Evolutionary conservation across 1,140 invertebrate species (phyloP), one percentile per base, ranked within the genome.

Genomic region (Macrotrachela quadricornifera): DNA sequence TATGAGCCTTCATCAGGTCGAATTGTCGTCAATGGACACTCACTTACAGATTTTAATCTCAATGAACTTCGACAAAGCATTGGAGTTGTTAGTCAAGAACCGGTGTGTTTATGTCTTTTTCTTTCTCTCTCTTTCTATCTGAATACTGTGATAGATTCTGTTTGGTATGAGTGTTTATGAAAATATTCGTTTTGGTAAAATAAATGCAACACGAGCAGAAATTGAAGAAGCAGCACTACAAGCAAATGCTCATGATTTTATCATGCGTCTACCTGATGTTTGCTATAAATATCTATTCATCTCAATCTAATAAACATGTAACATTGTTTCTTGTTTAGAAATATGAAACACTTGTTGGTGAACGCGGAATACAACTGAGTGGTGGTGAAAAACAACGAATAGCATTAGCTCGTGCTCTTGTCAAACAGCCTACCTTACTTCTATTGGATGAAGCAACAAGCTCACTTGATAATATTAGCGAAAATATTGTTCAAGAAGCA

Each of bases 371-470:
- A 8, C 21, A 30, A 30, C 40, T 14, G 10, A 42, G 12, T 47
- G 88, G 88, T 13, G 91, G 90, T n/a, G 91, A 97, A 70, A 97
- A 96, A 63, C 92, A 99, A 67, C 75, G 92, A 47, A 85, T 97
- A 11, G 88, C 91, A 1, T 97, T 99, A 59, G 92, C 91, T 3
- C 72, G 92, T 57, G 85, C 92, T 6, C 90, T 97, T 57, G 72
- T 99, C 38, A 97, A 97, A 71, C 79, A 85, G 65, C 79, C 86
- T 8, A 85, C 87, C 0, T 87, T 99, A 61, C 73, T 99, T 37
- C 74, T 96, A 17, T 97, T 96, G 69, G 92, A 97, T 65, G 92
- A 99, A 73, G 92, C 92, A 6, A 99, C 92, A 1, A 95, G 88
- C 43, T 88, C 85, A 39, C 72, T 99, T 46, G 92, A 97, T 72